These are phyloP conservation scores for Aricia agestis DNA, from an alignment of 1,140 invertebrate genomes.

Conservation along the genomic window DNA sequence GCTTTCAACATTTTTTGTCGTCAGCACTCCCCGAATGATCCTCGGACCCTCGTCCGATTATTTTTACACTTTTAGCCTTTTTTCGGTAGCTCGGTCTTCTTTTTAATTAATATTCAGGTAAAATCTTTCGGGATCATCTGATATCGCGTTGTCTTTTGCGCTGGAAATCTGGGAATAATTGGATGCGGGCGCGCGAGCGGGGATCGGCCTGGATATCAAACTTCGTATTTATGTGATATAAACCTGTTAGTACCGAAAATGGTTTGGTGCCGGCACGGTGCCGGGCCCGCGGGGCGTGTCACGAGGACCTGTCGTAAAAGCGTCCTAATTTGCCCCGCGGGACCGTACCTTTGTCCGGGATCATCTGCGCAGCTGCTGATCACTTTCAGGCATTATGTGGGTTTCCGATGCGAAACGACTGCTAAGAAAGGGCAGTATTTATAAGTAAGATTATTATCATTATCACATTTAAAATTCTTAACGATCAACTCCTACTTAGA, in stretches of 20 bases:
- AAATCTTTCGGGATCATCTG: slow-evolving; percentile 7
- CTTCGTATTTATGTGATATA: neutral
- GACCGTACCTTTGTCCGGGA: neutral
- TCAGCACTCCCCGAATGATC: neutral
- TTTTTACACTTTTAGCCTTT: slow-evolving; percentile 6
- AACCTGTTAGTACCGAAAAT: neutral
- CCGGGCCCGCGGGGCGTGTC: neutral
- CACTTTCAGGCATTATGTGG: neutral
- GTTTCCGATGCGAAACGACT: neutral
- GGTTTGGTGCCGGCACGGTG: neutral
- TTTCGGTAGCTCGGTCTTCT: neutral
- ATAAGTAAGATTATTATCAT: too few species aligned
- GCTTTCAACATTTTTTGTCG: neutral
- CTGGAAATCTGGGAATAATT: neutral
- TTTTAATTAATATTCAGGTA: slow-evolving; percentile 10
- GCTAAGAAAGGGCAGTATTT: neutral
- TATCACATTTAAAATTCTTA: too few species aligned
- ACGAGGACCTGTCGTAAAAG: neutral
- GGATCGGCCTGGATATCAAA: neutral
- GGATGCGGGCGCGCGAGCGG: neutral
- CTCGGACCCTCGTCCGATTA: slow-evolving; percentile 8
- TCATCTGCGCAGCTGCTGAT: neutral
- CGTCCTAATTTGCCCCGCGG: neutral
- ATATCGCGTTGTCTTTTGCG: neutral
- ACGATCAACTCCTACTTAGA: too few species aligned